A percentile compares a stretch with the other conserved stretches of the same genome.
phyloP scores from a whole-genome alignment of 2,113 vertebrate species.

The Egretta garzetta region DNA sequence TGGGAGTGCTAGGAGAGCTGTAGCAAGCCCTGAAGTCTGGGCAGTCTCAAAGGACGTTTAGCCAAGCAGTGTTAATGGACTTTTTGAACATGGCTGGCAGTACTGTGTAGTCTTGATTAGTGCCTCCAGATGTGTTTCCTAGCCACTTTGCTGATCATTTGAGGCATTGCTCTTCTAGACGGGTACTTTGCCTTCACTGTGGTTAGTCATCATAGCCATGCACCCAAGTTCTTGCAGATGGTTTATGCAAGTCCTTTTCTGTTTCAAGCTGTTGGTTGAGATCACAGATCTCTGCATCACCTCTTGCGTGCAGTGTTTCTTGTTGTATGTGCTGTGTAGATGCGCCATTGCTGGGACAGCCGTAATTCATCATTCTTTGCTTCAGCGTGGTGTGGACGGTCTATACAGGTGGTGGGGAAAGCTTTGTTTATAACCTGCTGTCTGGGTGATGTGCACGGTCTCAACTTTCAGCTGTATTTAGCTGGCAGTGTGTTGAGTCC shows the following conservation, averaged over 20 bases:
- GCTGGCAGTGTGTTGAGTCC: not conserved
- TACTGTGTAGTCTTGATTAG: not conserved
- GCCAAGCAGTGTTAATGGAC: not conserved
- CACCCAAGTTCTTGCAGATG: not conserved
- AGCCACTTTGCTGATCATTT: not conserved
- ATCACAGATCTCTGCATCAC: not conserved
- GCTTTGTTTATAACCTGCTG: not conserved
- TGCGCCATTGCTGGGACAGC: not conserved
- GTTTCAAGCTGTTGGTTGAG: not conserved
- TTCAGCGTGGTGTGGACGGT: not conserved
- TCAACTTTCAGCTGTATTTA: not conserved
- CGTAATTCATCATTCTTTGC: fast-evolving
- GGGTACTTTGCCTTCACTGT: not conserved
- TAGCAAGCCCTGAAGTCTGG: not conserved
- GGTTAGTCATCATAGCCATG: not conserved
- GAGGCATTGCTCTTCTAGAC: not conserved
- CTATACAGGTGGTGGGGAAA: not conserved
- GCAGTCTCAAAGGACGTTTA: not conserved
- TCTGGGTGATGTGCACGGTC: fast-evolving
- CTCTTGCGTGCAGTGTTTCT: not conserved
- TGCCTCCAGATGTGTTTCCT: not conserved
- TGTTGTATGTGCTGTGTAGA: not conserved
- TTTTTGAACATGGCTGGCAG: not conserved
- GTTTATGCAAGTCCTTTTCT: not conserved
- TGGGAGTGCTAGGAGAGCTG: not conserved